Percentiles rank a stretch among this genome's conserved stretches.
These are phyloP conservation scores for Cyprinella venusta DNA, from an alignment of 2,797 vertebrate genomes.

Conservation along the genomic window DNA sequence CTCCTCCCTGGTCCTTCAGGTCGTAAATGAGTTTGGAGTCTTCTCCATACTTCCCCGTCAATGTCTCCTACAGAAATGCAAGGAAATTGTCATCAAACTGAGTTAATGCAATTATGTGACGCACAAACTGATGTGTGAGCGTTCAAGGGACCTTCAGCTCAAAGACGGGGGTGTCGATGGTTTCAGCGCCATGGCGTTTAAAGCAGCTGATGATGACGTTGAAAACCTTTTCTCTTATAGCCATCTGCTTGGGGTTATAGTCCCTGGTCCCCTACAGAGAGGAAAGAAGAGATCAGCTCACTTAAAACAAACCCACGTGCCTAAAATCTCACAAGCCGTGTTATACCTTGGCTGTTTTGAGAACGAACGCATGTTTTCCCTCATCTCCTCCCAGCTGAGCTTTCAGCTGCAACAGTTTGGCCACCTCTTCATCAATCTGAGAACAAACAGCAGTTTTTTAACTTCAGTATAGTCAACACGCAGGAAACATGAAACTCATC, in stretches of 20 bases:
- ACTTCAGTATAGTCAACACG: not conserved
- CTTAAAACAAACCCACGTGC: not conserved
- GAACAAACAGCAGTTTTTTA: not conserved
- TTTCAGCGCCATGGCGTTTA: slow-evolving; percentile 94
- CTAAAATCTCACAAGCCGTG: not conserved
- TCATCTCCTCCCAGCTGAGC: slow-evolving; percentile 86
- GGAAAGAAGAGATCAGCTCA: not conserved
- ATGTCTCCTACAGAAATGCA: slow-evolving; percentile 81
- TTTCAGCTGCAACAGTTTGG: slow-evolving; percentile 90
- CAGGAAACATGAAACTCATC: not conserved
- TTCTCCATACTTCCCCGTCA: slow-evolving; percentile 94
- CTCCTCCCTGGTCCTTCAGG: slow-evolving; percentile 95
- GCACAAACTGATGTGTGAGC: not conserved
- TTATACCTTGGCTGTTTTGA: slow-evolving; percentile 94
- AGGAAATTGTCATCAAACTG: not conserved
- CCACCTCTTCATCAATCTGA: slow-evolving; percentile 91
- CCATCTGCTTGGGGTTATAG: slow-evolving; percentile 90
- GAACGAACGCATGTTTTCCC: slow-evolving; percentile 91
- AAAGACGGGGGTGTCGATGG: slow-evolving; percentile 95
- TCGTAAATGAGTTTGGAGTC: slow-evolving; percentile 95
- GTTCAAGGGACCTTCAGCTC: slow-evolving; percentile 85
- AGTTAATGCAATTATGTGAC: not conserved
- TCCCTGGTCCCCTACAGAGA: slow-evolving; percentile 89
- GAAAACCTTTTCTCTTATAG: slow-evolving; percentile 91
- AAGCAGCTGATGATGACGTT: slow-evolving; percentile 85